phyloP scores from a whole-genome alignment of 1,140 invertebrate species.

The Drosophila parvula region DNA sequence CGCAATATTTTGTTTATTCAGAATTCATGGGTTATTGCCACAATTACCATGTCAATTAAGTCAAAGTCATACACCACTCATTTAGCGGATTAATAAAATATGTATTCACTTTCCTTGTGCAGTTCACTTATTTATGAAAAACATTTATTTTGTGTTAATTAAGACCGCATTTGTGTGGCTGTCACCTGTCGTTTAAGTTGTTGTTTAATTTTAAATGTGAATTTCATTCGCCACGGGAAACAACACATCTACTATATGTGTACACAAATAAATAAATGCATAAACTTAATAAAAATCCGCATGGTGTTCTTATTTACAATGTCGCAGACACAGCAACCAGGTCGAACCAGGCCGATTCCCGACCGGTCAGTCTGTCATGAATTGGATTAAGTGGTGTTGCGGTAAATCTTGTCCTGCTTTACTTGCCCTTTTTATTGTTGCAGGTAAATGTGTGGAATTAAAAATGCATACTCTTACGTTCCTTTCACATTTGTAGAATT shows the following conservation, averaged over 20 bases:
- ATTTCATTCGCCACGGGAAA: constrained; percentile 14
- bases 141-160: constrained; percentile 37
- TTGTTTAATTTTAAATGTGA: constrained; percentile 20
- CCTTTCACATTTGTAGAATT: background rate
- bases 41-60: constrained; percentile 65
- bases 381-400: background rate
- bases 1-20: background rate
- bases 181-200: constrained; percentile 16
- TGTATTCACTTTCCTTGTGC: background rate
- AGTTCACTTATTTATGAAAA: constrained; percentile 11
- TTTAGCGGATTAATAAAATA: constrained; percentile 7
- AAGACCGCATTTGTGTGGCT: constrained; percentile 23
- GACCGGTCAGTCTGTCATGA: background rate
- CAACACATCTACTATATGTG: constrained; percentile 1
- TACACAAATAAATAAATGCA: constrained; percentile 47
- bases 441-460: background rate
- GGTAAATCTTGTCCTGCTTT: background rate
- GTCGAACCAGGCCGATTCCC: background rate
- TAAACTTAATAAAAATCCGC: constrained; percentile 33
- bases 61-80: constrained; percentile 11
- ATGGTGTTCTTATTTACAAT: constrained; percentile 17
- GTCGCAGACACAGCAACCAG: background rate
- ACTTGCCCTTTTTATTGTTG: background rate
- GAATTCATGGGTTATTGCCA: constrained; percentile 9
- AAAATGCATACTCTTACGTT: background rate